Conservation (phyloP, 2,888 invertebrate species). For the Hirtodrosophila trivittata region DNA sequence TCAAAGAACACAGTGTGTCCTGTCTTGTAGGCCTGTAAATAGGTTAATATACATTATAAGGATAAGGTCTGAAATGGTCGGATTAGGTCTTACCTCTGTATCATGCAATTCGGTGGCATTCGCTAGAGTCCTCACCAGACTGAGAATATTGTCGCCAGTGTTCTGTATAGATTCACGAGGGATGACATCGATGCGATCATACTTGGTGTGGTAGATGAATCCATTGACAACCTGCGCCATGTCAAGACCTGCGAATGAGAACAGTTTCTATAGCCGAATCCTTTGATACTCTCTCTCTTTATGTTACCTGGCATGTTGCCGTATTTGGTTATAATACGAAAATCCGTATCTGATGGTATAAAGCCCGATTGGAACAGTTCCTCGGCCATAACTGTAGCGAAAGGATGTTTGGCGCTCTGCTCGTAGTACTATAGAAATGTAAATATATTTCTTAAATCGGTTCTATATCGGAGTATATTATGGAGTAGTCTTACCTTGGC, state of each 20-base stretch:
- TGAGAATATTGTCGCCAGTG: slow-evolving; percentile 89
- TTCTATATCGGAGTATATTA: neutral
- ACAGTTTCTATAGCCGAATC: no score
- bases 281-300: neutral
- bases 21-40: slow-evolving; percentile 80
- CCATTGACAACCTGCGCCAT: slow-evolving; percentile 89
- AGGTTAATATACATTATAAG: neutral
- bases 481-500: slow-evolving; percentile 84
- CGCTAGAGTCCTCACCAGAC: slow-evolving; percentile 84
- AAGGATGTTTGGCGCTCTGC: slow-evolving; percentile 85
- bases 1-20: slow-evolving; percentile 88
- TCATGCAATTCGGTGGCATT: slow-evolving; percentile 82
- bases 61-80: neutral
- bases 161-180: slow-evolving; percentile 88
- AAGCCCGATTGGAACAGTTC: slow-evolving; percentile 88
- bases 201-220: slow-evolving; percentile 90
- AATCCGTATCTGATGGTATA: slow-evolving; percentile 89
- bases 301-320: slow-evolving; percentile 86
- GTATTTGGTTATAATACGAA: slow-evolving; percentile 86
- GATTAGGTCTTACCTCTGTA: slow-evolving; percentile 68
- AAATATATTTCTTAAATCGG: neutral
- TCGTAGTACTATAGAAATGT: slow-evolving; percentile 82
- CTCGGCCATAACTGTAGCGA: slow-evolving; percentile 85
- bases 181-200: slow-evolving; percentile 87
- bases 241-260: slow-evolving; percentile 86